A percentile compares a stretch with the other conserved stretches of the same genome.
Evolutionary conservation across 1,140 invertebrate species (phyloP).

Genomic region (Drosophila ananassae): DNA sequence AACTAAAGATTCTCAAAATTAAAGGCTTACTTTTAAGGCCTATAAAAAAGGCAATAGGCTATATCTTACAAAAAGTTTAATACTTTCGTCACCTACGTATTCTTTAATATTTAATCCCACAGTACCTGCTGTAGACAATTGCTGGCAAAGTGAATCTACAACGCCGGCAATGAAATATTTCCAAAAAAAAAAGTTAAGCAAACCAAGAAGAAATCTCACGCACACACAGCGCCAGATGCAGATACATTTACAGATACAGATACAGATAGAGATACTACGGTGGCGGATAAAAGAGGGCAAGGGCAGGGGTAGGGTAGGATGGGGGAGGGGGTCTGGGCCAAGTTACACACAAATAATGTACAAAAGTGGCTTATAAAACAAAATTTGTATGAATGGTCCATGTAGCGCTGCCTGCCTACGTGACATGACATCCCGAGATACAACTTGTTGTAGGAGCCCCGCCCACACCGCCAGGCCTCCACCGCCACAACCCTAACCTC

Average conservation of each 20-base stretch:
- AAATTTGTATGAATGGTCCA: slow-evolving; percentile 82
- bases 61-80: too few relatives aligned
- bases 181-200: slow-evolving; percentile 12
- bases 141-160: slow-evolving; percentile 48
- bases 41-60: too few relatives aligned
- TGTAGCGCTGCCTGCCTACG: slow-evolving; percentile 69
- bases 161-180: slow-evolving; percentile 22
- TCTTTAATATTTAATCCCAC: slow-evolving; percentile 9
- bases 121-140: slow-evolving; percentile 28
- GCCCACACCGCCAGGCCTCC: background rate
- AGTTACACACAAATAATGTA: slow-evolving; percentile 82
- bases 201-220: slow-evolving; percentile 30
- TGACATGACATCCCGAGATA: slow-evolving; percentile 78
- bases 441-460: slow-evolving; percentile 65
- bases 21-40: too few relatives aligned
- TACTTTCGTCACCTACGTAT: background rate
- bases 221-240: slow-evolving; percentile 24
- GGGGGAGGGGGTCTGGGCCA: slow-evolving; percentile 32
- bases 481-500: too few relatives aligned
- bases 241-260: slow-evolving; percentile 24
- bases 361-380: slow-evolving; percentile 81
- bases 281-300: background rate
- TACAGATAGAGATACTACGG: slow-evolving; percentile 1
- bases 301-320: background rate
- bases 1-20: too few relatives aligned